Base-by-base conservation (phyloP, 1,140 invertebrate species). In the Papilio helenus region DNA sequence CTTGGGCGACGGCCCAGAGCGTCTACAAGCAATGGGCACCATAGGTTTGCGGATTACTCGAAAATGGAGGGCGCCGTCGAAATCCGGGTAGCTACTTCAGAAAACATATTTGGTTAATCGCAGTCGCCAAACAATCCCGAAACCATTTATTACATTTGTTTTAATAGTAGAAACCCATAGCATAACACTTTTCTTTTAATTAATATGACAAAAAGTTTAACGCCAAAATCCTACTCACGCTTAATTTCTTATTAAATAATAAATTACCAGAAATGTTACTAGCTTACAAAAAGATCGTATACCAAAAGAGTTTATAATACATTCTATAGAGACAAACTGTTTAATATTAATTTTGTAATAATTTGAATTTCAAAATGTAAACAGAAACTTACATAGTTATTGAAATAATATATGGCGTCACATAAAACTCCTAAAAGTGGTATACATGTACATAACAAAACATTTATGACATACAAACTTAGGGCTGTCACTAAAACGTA, bases 251-350 rank as follows among this genome's bases (percentile, higher is more conserved):
- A 76, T 20, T 77, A 39, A 77, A 77, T 42, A 39, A 61, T 42
- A 77, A 58, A 18, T 20, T 77, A 77, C 29, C 34, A 39, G 51
- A 61, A 34, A 34, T 23, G 39, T 65, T 77, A 23, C 42, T 77
- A 77, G 65, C 65, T 61, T 77, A 77, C 76, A 77, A 58, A 77
- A 77, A 77, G 61, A 65, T 77, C 76, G 76, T 77, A 77, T 77
- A 77, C 76, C 51, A 77, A 77, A 46, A 65, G 55, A 44, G n/a
- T 55, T 76, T 65, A 77, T 44, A 39, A 61, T 65, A 77, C 51
- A 42, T n/a, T 12, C 76, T 77, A 65, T 68, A 77, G 58, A 77
- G 76, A 65, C 76, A 77, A 77, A 77, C 55, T 61, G 51, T 58
- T 77, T 42, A 34, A 44, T 65, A 65, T 65, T 68, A 68, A 12